Evolutionary conservation across 1,140 invertebrate species (phyloP), one percentile per base, ranked within the genome.

Genomic region (Drosophila rufa): DNA sequence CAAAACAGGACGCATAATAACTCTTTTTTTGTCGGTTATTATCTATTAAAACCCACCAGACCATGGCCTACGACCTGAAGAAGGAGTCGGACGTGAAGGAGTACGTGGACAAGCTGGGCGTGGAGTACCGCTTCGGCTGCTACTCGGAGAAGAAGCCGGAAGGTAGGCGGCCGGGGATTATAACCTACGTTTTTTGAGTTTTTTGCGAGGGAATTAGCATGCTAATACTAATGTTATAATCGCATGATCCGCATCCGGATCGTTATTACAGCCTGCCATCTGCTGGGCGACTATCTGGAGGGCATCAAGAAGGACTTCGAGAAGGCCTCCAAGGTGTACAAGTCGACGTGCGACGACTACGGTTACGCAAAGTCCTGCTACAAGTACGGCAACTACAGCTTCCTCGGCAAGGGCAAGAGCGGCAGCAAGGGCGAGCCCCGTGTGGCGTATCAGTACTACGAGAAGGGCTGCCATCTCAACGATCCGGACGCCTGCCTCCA

Each of bases 101-200:
- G 76, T 99, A 96, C 92, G 91, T 98, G 30, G 95, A 98, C 71
- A 98, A 98, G 92, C 93, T 99, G 61, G 96, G 96, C n/a, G 96
- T 96, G 14, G 98, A 99, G 93, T 99, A 98, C 91, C 94, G 96
- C 81, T 99, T 98, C 92, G 97, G 97, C 43, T 99, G 98, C 93
- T 97, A 96, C 70, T 95, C 95, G 48, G 97, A 98, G 92, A 97
- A 97, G 86, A 96, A 95, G 77, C 94, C 96, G 14, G 96, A 97
- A 94, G 96, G 97, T 97, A 92, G 93, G 73, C 48, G 9, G 53
- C 19, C 17, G 36, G 30, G 43, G n/a, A 33, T 56, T 82, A 85
- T 86, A 89, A 89, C 80, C 84, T 87, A 74, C 40, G 70, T 74
- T 78, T 71, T 69, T 61, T 47, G 55, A 11, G 57, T 17, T 45